Evolutionary conservation across 1,140 invertebrate genomes (phyloP), one percentile per base, ranked within the genome.

Genomic region (Lepidurus packardi): DNA sequence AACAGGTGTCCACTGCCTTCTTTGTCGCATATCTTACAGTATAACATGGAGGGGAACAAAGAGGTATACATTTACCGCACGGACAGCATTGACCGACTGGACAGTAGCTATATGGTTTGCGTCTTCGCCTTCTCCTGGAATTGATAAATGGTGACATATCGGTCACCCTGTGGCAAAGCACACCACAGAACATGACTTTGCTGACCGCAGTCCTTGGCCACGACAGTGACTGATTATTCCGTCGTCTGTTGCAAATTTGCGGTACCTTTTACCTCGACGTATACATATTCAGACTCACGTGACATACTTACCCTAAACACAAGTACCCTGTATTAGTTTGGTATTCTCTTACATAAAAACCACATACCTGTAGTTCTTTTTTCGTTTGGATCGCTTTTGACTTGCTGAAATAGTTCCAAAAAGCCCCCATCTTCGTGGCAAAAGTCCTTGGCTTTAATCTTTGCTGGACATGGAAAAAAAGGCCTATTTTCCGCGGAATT

Each of bases 81-180:
- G 3, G 34, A 34, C 34, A 34, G 34, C 34, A 34, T 34, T 34
- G 34, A 34, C 34, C 34, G 34, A 34, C 34, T 34, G 34, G 34
- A 65, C 53, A 65, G 53, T 65, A 65, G 53, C 53, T 65, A n/a
- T 13, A 21, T 21, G 21, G 16, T 65, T 65, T 65, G 53, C 53
- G 53, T 65, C 53, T 65, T 65, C 53, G 53, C 53, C 53, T 65
- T 21, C 21, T 65, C 13, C 21, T 13, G 16, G 16, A 65, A 13
- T n/a, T 65, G 53, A 65, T 65, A 21, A 11, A 65, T 65, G 53
- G 21, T 34, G 53, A 65, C 53, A 65, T n/a, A 65, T 65, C 53
- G 16, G 16, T 16, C 53, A 65, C 53, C 53, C 53, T 65, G 53
- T 16, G 53, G 53, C 53, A 16, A 7, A 16, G 53, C 53, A 13